phyloP scores from a whole-genome alignment of 2,797 vertebrate species.

The Phrynocephalus forsythii region DNA sequence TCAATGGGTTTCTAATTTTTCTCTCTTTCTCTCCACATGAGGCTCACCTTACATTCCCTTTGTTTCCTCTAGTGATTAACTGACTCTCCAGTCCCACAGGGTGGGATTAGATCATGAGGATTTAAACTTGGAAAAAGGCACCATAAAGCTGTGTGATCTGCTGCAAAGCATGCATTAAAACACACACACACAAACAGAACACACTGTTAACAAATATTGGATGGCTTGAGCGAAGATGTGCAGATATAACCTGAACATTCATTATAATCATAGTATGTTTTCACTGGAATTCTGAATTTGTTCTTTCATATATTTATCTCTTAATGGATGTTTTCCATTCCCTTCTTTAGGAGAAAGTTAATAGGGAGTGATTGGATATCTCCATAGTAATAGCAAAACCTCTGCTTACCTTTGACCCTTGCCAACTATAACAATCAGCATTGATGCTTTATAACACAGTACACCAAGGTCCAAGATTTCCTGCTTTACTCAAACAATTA shows the following conservation, averaged over 20 bases:
- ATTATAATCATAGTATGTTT: too few species aligned
- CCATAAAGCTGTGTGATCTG: neutral
- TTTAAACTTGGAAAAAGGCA: slow-evolving; percentile 30
- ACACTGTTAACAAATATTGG: neutral
- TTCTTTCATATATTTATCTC: neutral
- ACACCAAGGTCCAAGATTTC: neutral
- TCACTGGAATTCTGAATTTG: neutral
- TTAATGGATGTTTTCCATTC: neutral
- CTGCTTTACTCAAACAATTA: neutral
- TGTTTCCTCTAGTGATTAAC: slow-evolving; percentile 16
- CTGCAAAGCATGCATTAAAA: neutral
- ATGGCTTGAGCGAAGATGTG: neutral
- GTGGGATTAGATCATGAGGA: slow-evolving; percentile 10
- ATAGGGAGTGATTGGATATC: too few species aligned
- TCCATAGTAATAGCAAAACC: too few species aligned
- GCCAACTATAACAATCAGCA: too few species aligned
- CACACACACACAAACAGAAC: neutral
- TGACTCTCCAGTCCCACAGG: slow-evolving; percentile 8
- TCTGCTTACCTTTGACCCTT: too few species aligned
- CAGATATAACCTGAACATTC: neutral
- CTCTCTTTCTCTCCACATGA: neutral
- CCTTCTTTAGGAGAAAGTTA: neutral
- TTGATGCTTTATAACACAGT: too few species aligned
- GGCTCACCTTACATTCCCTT: neutral
- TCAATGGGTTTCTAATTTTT: neutral